Percentiles rank a stretch among this genome's conserved stretches.
phyloP scores from a whole-genome alignment of 2,888 invertebrate genomes.

The Zelleria hepariella region DNA sequence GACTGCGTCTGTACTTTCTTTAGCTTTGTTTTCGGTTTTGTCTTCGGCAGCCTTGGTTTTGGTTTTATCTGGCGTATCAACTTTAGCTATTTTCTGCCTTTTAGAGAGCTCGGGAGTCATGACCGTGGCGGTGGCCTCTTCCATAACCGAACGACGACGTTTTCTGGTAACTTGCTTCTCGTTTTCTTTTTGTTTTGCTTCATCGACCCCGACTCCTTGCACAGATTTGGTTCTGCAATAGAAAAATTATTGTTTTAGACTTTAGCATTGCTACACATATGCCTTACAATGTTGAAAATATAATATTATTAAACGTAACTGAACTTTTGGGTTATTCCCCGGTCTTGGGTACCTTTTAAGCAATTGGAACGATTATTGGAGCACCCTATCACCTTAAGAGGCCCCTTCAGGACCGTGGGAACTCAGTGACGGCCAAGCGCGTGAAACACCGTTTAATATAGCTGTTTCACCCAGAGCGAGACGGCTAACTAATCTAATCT shows the following conservation, averaged over 20 bases:
- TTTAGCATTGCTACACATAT: background rate
- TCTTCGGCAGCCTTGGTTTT: constrained; percentile 13
- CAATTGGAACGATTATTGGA: no score
- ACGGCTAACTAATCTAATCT: no score
- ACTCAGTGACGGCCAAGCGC: no score
- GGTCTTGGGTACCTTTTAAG: background rate
- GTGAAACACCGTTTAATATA: no score
- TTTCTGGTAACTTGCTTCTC: constrained; percentile 26
- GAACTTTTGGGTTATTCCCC: background rate
- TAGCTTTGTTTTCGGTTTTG: constrained; percentile 16
- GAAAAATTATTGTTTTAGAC: background rate
- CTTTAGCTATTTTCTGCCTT: constrained; percentile 25
- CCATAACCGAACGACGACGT: constrained; percentile 47
- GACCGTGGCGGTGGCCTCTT: constrained; percentile 39
- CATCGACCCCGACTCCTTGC: constrained; percentile 21
- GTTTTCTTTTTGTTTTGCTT: constrained; percentile 19
- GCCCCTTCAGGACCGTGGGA: no score
- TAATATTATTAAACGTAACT: background rate
- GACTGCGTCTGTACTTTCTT: constrained; percentile 1
- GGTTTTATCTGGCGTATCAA: constrained; percentile 4
- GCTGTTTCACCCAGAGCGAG: no score
- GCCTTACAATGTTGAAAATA: background rate
- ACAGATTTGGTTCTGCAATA: constrained; percentile 15
- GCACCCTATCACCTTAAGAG: no score
- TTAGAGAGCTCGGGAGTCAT: constrained; percentile 29